Base-by-base conservation (phyloP, 1,140 invertebrate genomes). In the Apolygus lucorum region DNA sequence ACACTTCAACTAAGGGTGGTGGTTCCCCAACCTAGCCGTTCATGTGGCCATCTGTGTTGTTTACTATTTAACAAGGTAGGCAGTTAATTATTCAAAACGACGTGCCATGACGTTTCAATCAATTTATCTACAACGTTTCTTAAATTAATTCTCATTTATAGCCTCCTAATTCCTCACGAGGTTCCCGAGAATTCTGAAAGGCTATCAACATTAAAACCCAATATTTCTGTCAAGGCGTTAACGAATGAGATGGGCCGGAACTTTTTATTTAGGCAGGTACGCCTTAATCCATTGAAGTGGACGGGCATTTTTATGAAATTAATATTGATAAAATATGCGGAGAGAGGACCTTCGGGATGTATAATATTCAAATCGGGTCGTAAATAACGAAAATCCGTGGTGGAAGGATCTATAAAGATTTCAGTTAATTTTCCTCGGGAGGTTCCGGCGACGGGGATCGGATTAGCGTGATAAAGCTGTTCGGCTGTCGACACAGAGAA, bases 391-490 rank as follows among this genome's bases (percentile, higher is more conserved):
- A n/a, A n/a, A n/a, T n/a, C n/a, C n/a, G 11, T 13, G 8, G 13
- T 59, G 22, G 22, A 59, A 59, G 54, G 22, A 59, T 8, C 54
- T 59, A 59, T 59, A 59, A 59, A 59, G 54, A 59, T 59, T 59
- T 59, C 54, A 59, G 54, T 59, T 59, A 59, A 59, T 59, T 59
- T 59, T 59, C 54, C 22, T 13, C 22, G 11, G 11, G 54, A 59
- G 54, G 54, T 24, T 8, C 8, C 54, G 54, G 22, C 13, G 22
- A 4, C 11, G 54, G 54, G 22, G 54, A 24, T 22, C 22, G 54
- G 54, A 59, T 59, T 59, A 59, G 54, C 54, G 54, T 59, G 54
- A 59, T 59, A 59, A 59, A 59, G 54, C 54, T 59, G 54, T 59
- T 59, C 8, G 54, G 11, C 54, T 59, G 54, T 59, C 54, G 54